A percentile compares a stretch with the other conserved stretches of the same genome.
Evolutionary conservation across 2,888 invertebrate species (phyloP).

Genomic region (Hedya salicella): DNA sequence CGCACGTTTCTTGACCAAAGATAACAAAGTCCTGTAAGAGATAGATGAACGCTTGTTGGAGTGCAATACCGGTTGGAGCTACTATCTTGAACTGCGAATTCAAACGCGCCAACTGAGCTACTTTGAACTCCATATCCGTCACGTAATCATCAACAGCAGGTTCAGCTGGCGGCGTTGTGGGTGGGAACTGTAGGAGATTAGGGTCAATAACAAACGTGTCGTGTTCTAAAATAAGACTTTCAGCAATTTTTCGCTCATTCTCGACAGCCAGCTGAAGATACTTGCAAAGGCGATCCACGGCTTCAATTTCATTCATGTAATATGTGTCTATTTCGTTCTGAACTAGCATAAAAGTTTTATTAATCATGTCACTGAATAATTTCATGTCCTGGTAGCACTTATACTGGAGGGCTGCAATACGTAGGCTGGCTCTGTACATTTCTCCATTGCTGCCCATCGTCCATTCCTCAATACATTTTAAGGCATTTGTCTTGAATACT

Average conservation of each 20-base stretch:
- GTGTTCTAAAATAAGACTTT: constrained; percentile 76
- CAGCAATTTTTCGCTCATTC: constrained; percentile 73
- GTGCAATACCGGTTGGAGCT: constrained; percentile 70
- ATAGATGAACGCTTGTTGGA: constrained; percentile 80
- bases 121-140: constrained; percentile 65
- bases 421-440: constrained; percentile 75
- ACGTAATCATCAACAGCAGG: constrained; percentile 54
- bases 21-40: constrained; percentile 81
- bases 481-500: constrained; percentile 69
- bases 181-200: constrained; percentile 69
- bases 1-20: constrained; percentile 75
- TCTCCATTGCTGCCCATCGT: constrained; percentile 84
- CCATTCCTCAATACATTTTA: constrained; percentile 85
- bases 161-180: constrained; percentile 50
- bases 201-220: constrained; percentile 81
- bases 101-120: constrained; percentile 69
- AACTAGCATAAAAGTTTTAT: constrained; percentile 74
- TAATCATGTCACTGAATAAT: constrained; percentile 72
- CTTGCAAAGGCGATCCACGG: constrained; percentile 81
- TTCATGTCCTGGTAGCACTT: constrained; percentile 75
- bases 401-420: constrained; percentile 69
- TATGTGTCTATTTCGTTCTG: constrained; percentile 76
- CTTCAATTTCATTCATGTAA: constrained; percentile 73
- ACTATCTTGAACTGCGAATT: constrained; percentile 72
- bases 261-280: constrained; percentile 83